Evolutionary conservation across 2,888 invertebrate genomes (phyloP), one percentile per base, ranked within the genome.

Genomic region (Halocaridina rubra): DNA sequence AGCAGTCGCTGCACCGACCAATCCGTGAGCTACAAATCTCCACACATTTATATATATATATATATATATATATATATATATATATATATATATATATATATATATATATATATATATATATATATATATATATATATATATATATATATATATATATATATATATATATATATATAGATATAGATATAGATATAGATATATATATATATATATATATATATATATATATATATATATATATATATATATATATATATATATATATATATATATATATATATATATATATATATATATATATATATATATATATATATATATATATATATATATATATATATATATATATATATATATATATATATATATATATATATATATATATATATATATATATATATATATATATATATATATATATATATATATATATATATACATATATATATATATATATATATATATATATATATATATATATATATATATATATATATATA

Each of bases 401-500:
- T n/a, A n/a, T n/a, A n/a, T 4, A 57, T 4, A 57, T 4, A 57
- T 4, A 57, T 4, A 57, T 4, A 57, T 4, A 57, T 4, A 57
- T 4, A 57, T 4, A 57, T 4, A 57, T 4, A 57, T 4, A 57
- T 4, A 57, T 4, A 57, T 4, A 64, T 13, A 19, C 1, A 22
- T 2, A 19, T 3, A 64, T 2, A 16, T 13, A 64, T 13, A 22
- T 13, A 64, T 13, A 64, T 13, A 64, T 13, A 64, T 5, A 3
- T 13, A 64, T 13, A 64, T 13, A 64, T 13, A 64, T 13, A 64
- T 13, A 64, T 64, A 64, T 64, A 64, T 64, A 64, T 64, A 64
- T 64, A 64, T 64, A 64, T 64, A 64, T 64, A 64, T 64, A 64
- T 64, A 64, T 64, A 64, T 64, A 64, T 64, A 64, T 64, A 64